Conservation (phyloP, 53 echinoderm and acorn worm species). For the Holothuria scabra region DNA sequence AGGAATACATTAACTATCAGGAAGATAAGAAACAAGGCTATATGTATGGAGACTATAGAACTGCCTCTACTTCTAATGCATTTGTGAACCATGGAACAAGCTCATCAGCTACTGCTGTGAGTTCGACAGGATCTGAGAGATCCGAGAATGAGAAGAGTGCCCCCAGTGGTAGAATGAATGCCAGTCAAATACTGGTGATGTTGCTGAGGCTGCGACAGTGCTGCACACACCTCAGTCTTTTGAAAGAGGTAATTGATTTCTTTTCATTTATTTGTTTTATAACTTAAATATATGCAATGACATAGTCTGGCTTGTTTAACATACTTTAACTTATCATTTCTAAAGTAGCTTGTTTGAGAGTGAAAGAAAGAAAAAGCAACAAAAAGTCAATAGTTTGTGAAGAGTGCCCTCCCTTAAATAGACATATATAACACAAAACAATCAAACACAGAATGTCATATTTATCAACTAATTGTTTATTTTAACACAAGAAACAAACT, state of each 20-base stretch:
- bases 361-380: too few relatives aligned
- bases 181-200: conserved; percentile 76
- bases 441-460: too few relatives aligned
- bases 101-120: not conserved
- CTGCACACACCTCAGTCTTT: conserved; percentile 87
- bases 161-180: conserved; percentile 64
- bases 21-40: conserved; percentile 76
- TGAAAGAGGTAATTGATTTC: conserved; percentile 76
- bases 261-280: too few relatives aligned
- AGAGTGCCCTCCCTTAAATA: too few relatives aligned
- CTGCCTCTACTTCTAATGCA: conserved; percentile 1
- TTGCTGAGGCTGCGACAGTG: conserved; percentile 91
- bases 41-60: not conserved
- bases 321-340: too few relatives aligned
- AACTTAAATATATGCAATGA: too few relatives aligned
- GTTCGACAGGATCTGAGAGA: conserved; percentile 4
- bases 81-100: conserved; percentile 7
- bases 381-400: too few relatives aligned
- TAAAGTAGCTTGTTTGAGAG: too few relatives aligned
- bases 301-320: too few relatives aligned
- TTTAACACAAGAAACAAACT: too few relatives aligned
- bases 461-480: too few relatives aligned
- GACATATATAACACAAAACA: too few relatives aligned
- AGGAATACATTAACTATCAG: conserved; percentile 88
- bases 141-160: conserved; percentile 44